Conservation (phyloP, 2,888 invertebrate species). For the Xanthorhoe designata region DNA sequence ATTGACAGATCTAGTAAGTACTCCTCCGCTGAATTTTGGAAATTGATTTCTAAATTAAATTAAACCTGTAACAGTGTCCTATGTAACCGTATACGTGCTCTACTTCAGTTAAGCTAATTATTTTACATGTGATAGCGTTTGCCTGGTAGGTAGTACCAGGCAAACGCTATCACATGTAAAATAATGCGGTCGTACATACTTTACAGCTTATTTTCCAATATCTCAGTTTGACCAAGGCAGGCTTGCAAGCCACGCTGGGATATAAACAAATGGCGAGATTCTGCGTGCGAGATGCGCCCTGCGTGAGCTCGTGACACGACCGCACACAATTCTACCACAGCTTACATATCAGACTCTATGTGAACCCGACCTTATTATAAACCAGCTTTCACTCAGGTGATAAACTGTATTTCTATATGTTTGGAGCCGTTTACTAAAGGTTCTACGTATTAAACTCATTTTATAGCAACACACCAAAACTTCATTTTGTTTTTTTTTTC, state of each 20-base stretch:
- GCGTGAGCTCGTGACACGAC: slow-evolving; percentile 64
- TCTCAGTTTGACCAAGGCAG: background rate
- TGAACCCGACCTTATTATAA: slow-evolving; percentile 25
- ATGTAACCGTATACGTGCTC: no score
- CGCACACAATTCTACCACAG: slow-evolving; percentile 49
- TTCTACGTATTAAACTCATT: background rate
- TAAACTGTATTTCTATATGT: slow-evolving; percentile 18
- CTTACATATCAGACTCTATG: slow-evolving; percentile 18
- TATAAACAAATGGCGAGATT: slow-evolving; percentile 54
- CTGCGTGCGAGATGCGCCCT: slow-evolving; percentile 52
- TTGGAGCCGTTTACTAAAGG: background rate
- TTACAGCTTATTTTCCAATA: background rate
- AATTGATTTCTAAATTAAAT: no score
- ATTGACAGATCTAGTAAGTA: no score
- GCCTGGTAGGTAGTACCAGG: no score
- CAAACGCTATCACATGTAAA: no score
- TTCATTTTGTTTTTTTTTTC: no score
- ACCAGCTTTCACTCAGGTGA: slow-evolving; percentile 29
- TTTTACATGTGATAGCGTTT: no score
- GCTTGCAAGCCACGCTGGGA: slow-evolving; percentile 14
- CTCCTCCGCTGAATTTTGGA: no score
- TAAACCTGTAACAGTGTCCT: no score
- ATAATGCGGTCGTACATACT: background rate
- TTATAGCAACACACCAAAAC: no score
- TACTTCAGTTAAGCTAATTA: no score